phyloP scores from a whole-genome alignment of 1,140 invertebrate genomes.

The Sarcophaga bullata region DNA sequence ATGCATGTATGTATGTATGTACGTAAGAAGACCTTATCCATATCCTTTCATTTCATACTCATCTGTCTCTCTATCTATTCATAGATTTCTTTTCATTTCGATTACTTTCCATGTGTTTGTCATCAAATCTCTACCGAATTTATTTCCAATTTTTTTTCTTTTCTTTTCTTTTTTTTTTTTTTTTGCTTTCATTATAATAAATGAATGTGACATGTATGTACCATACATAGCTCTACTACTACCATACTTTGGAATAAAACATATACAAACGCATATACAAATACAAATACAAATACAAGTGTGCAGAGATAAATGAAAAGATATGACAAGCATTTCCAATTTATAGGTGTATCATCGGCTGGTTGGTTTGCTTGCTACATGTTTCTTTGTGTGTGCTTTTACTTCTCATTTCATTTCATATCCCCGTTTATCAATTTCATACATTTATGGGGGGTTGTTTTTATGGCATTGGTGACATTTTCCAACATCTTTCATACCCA shows the following conservation, averaged over 20 bases:
- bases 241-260: background rate
- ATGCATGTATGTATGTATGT: slow-evolving; percentile 31
- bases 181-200: background rate
- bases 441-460: slow-evolving; percentile 37
- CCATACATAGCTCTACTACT: background rate
- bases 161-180: no score
- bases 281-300: background rate
- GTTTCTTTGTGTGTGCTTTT: slow-evolving; percentile 40
- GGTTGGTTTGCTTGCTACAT: no score
- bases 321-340: slow-evolving; percentile 66
- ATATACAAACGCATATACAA: background rate
- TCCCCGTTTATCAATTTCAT: slow-evolving; percentile 36
- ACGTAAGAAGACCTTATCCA: background rate
- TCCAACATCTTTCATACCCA: background rate
- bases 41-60: slow-evolving; percentile 14
- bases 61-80: background rate
- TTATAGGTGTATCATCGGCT: slow-evolving; percentile 48
- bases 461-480: slow-evolving; percentile 10
- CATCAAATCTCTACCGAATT: no score
- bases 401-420: background rate
- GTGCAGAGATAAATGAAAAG: slow-evolving; percentile 58
- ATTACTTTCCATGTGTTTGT: background rate
- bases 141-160: slow-evolving; percentile 16
- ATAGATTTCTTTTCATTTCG: background rate
- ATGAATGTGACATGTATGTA: slow-evolving; percentile 17